These are phyloP conservation scores for Chlorospingus flavigularis DNA, from an alignment of 2,797 vertebrate species.

Conservation along the genomic window DNA sequence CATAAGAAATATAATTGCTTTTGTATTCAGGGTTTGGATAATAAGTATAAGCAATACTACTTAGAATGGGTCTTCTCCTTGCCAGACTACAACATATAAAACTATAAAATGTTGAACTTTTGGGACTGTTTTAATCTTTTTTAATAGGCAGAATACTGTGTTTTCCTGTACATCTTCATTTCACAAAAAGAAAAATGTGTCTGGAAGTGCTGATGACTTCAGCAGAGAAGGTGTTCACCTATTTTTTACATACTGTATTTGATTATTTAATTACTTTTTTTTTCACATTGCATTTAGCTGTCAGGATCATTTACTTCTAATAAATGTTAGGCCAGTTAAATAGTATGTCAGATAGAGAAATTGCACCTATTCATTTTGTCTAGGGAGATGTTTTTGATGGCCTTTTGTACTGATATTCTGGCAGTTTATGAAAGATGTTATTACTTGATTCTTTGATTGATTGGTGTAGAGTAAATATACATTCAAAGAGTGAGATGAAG, in stretches of 20 bases:
- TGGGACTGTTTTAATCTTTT: not conserved
- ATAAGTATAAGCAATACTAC: not conserved
- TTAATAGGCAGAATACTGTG: not conserved
- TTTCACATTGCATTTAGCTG: not conserved
- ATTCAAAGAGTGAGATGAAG: not conserved
- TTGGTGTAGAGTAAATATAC: not conserved
- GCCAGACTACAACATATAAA: not conserved
- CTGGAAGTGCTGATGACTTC: not conserved
- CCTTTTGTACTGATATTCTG: not conserved
- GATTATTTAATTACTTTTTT: not conserved
- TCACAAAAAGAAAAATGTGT: not conserved
- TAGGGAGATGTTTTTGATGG: not conserved
- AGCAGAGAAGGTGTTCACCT: not conserved
- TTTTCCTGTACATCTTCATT: not conserved
- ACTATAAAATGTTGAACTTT: not conserved
- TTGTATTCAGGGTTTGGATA: not conserved
- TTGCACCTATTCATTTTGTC: not conserved
- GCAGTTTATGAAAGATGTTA: not conserved
- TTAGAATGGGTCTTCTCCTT: not conserved
- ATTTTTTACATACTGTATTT: not conserved
- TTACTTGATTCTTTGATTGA: not conserved
- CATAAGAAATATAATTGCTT: not conserved
- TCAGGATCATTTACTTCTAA: not conserved
- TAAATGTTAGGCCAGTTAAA: not conserved
- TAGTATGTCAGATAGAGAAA: not conserved